Evolutionary conservation across 2,797 vertebrate genomes (phyloP), one percentile per base, ranked within the genome.

Genomic region (Hippoglossus hippoglossus): DNA sequence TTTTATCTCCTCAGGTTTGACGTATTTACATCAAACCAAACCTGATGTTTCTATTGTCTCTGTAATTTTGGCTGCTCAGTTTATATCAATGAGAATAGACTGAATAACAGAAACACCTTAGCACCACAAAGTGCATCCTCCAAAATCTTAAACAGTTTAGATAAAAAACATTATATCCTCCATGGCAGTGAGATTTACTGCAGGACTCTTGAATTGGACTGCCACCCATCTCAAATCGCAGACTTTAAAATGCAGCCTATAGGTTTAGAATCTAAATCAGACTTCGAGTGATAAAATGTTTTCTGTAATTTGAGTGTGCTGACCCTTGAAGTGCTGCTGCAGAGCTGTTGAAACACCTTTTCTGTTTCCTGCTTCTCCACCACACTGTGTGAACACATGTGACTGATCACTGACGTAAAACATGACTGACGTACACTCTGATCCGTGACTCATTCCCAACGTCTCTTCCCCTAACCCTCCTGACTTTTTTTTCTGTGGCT

Each of bases 371-470:
- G 44, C 36, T 53, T 41, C 26, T 1, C 36, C 65, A 50, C 53
- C 59, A 53, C 49, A 19, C 8, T 71, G 61, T 67, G 75, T 64
- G 65, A 83, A 63, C 71, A 82, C 57, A 78, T 79, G 73, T 79
- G 68, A 81, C 69, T 74, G 81, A 82, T 79, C 21, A 18, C 66
- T 86, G 82, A 89, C 18, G 51, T 79, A 64, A 87, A 31, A 67
- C 75, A 8, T 57, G 71, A 75, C 34, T 79, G 87, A 86, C 58
- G 18, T 71, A 63, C 68, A 63, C 60, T n/a, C 68, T 75, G 69
- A 83, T 62, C 52, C 39, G 61, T 87, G 84, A 87, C 82, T 91
- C 89, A 84, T 76, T 75, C 60, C 67, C 52, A 82, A 71, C 15
- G 66, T 79, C 70, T 78, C 52, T 60, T 74, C 75, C 58, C 36